A percentile compares a stretch with the other conserved stretches of the same genome.
phyloP scores from a whole-genome alignment of 2,888 invertebrate species.

The Salticus scenicus region DNA sequence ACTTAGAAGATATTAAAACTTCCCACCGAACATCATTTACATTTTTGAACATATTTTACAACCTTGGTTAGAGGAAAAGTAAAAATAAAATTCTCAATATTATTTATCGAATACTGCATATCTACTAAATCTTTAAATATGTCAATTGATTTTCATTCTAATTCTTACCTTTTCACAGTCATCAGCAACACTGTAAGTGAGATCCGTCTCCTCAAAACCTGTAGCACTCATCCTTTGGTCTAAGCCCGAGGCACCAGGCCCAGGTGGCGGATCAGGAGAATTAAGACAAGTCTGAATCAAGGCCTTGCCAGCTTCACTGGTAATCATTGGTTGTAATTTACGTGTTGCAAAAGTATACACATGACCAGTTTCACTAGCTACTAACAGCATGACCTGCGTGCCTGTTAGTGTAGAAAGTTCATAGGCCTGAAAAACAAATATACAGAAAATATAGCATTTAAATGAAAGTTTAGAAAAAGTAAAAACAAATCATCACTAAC shows the following conservation, averaged over 20 bases:
- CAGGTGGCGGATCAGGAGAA: slow-evolving; percentile 84
- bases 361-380: slow-evolving; percentile 99
- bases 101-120: no score
- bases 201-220: slow-evolving; percentile 98
- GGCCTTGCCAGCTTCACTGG: slow-evolving; percentile 92
- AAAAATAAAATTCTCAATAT: no score
- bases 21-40: no score
- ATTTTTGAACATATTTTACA: no score
- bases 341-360: slow-evolving; percentile 99
- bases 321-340: slow-evolving; percentile 99
- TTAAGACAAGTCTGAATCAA: slow-evolving; percentile 99
- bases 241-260: slow-evolving; percentile 78
- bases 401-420: slow-evolving; percentile 99
- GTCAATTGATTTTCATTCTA: no score
- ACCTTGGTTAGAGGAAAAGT: no score
- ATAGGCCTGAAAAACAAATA: slow-evolving; percentile 87
- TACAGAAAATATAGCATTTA: no score
- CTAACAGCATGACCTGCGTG: slow-evolving; percentile 99
- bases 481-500: no score
- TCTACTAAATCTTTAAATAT: no score
- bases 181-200: slow-evolving; percentile 83
- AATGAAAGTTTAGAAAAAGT: no score
- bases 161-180: slow-evolving; percentile 71
- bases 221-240: slow-evolving; percentile 99
- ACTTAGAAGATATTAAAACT: no score